These are phyloP conservation scores for Pseudocheirus occidentalis DNA, from an alignment of 2,797 vertebrate genomes.

Conservation along the genomic window DNA sequence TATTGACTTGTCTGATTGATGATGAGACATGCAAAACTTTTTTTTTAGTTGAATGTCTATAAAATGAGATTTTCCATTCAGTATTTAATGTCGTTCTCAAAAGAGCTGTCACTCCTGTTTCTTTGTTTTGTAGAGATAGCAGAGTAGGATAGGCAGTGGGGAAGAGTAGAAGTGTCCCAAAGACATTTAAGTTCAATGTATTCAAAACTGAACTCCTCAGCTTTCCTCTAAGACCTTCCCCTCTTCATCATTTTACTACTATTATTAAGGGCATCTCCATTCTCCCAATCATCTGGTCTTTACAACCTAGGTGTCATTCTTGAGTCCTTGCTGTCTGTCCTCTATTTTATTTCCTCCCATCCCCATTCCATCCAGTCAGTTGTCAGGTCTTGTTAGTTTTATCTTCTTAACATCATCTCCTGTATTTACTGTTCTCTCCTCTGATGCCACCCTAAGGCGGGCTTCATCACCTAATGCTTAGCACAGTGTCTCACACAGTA, in stretches of 20 bases:
- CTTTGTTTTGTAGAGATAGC: neutral
- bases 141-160: neutral
- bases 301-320: neutral
- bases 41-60: neutral
- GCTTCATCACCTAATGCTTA: neutral
- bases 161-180: neutral
- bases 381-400: too few relatives aligned
- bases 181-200: neutral
- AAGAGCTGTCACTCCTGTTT: neutral
- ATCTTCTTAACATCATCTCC: neutral
- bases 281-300: neutral
- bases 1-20: neutral
- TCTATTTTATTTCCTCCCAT: neutral
- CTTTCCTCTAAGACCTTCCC: neutral
- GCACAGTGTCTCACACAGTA: neutral
- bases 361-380: too few relatives aligned
- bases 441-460: neutral
- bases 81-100: neutral
- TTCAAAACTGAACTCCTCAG: neutral
- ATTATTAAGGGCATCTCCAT: neutral
- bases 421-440: neutral
- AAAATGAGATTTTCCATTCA: neutral
- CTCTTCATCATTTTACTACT: neutral
- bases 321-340: neutral
- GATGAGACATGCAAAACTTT: neutral